Percentiles rank a stretch among this genome's conserved stretches.
phyloP scores from a whole-genome alignment of 1,140 invertebrate species.

The Cotesia typhae region DNA sequence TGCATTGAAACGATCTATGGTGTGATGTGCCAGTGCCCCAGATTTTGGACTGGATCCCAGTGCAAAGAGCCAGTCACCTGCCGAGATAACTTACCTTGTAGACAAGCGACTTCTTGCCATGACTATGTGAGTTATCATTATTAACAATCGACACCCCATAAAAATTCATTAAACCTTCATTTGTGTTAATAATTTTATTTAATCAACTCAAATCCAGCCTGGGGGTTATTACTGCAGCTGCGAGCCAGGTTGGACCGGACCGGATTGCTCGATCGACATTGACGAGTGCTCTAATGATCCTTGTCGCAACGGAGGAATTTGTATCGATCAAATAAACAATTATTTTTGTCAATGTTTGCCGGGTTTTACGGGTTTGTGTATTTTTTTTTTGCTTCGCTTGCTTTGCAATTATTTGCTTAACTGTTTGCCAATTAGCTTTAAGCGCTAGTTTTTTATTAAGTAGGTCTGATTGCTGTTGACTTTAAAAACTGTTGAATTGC shows the following conservation, averaged over 20 bases:
- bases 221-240: constrained; percentile 78
- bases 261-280: constrained; percentile 70
- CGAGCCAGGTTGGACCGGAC: constrained; percentile 74
- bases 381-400: constrained; percentile 19
- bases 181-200: constrained; percentile 28
- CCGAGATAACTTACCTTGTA: constrained; percentile 65
- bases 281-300: constrained; percentile 70
- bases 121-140: constrained; percentile 69
- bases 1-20: constrained; percentile 68
- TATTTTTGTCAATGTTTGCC: constrained; percentile 77
- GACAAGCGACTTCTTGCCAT: constrained; percentile 67
- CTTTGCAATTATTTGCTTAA: constrained; percentile 13
- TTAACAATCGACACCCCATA: too few species aligned
- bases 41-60: constrained; percentile 69
- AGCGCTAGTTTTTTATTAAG: too few species aligned
- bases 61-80: constrained; percentile 65
- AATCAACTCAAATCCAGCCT: constrained; percentile 51
- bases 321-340: constrained; percentile 68
- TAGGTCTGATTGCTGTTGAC: too few species aligned
- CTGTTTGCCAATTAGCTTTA: neutral
- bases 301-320: constrained; percentile 76
- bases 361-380: constrained; percentile 72
- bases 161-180: constrained; percentile 1
- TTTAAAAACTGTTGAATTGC: too few species aligned
- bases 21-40: constrained; percentile 67